A percentile compares a stretch with the other conserved stretches of the same genome.
Conservation (phyloP, 2,888 invertebrate species). For the Ernsta delagoae region DNA sequence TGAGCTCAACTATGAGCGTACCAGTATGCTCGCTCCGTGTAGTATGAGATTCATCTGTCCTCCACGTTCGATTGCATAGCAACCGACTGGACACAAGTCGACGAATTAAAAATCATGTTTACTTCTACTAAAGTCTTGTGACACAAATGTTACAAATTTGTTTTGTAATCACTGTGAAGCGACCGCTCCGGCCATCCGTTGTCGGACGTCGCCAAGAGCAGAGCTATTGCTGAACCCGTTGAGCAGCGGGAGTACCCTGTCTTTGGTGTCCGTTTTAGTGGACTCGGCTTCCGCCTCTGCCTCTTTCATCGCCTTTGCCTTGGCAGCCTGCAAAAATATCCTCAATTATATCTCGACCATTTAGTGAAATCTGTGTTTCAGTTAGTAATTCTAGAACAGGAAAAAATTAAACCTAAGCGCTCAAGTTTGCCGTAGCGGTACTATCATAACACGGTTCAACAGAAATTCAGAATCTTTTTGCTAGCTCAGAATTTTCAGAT, state of each 20-base stretch:
- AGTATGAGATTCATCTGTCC: constrained; percentile 36
- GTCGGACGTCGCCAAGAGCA: constrained; percentile 70
- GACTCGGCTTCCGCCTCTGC: constrained; percentile 56
- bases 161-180: constrained; percentile 67
- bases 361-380: too few relatives aligned
- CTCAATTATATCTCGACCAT: too few relatives aligned
- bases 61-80: constrained; percentile 5
- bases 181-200: constrained; percentile 77
- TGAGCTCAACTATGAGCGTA: constrained; percentile 38
- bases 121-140: constrained; percentile 13
- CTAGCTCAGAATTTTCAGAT: too few relatives aligned
- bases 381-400: too few relatives aligned
- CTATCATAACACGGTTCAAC: too few relatives aligned
- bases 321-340: constrained; percentile 47
- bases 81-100: constrained; percentile 8
- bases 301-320: constrained; percentile 60
- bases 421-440: too few relatives aligned
- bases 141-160: constrained; percentile 1
- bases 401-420: too few relatives aligned
- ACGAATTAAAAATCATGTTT: neutral
- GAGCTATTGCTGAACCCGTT: constrained; percentile 76
- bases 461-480: too few relatives aligned
- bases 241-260: constrained; percentile 67
- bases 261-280: constrained; percentile 58
- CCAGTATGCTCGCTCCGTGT: neutral